phyloP scores from a whole-genome alignment of 2,888 invertebrate species.

The Emmelina monodactyla region DNA sequence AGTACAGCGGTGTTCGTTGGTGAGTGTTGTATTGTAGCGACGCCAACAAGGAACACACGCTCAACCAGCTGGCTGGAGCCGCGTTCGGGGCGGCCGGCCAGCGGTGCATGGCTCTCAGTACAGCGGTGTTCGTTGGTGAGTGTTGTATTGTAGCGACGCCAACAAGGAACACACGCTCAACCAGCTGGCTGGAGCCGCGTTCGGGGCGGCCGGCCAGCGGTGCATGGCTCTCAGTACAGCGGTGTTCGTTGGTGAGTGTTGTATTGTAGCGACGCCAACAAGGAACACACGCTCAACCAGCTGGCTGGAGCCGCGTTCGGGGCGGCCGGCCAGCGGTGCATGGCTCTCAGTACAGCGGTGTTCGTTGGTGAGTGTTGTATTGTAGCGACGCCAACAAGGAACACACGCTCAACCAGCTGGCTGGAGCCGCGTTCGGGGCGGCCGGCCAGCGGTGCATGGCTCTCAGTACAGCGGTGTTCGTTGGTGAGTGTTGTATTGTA shows the following conservation, averaged over 20 bases:
- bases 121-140: constrained; percentile 86
- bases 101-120: constrained; percentile 98
- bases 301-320: constrained; percentile 95
- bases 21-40: constrained; percentile 17
- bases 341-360: constrained; percentile 96
- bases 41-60: constrained; percentile 77
- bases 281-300: constrained; percentile 94
- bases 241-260: constrained; percentile 78
- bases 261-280: constrained; percentile 81
- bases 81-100: constrained; percentile 99
- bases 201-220: constrained; percentile 98
- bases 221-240: constrained; percentile 99
- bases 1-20: constrained; percentile 94
- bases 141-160: constrained; percentile 70
- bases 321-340: constrained; percentile 98
- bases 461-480: constrained; percentile 91
- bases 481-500: too few relatives aligned
- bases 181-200: constrained; percentile 92
- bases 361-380: constrained; percentile 73
- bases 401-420: constrained; percentile 89
- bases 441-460: constrained; percentile 99
- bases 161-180: constrained; percentile 96
- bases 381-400: constrained; percentile 96
- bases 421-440: constrained; percentile 97
- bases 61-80: constrained; percentile 92